phyloP scores from a whole-genome alignment of 2,113 vertebrate genomes.

The Orthonyx spaldingii region DNA sequence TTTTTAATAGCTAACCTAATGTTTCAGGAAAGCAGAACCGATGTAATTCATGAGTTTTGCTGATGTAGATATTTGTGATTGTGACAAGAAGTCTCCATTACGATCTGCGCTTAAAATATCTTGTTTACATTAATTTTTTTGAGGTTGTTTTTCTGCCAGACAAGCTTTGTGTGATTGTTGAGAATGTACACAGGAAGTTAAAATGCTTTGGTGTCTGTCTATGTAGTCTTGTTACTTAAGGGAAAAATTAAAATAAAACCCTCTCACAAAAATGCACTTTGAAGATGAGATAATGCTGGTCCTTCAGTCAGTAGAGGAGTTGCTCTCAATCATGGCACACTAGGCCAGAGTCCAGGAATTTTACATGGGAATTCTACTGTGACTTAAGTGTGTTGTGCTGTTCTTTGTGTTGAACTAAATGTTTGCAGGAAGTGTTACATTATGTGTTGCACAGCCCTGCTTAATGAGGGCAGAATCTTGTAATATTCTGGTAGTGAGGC shows the following conservation, averaged over 20 bases:
- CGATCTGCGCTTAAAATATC: not conserved
- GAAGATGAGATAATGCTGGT: not conserved
- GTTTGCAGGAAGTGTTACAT: not conserved
- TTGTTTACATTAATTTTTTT: not conserved
- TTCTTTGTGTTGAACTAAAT: not conserved
- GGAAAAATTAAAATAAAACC: not conserved
- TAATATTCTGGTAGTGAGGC: not conserved
- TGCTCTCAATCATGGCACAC: not conserved
- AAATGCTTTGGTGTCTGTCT: not conserved
- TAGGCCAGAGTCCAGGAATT: not conserved
- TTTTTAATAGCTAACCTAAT: not conserved
- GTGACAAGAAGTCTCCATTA: not conserved
- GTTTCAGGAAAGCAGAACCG: not conserved
- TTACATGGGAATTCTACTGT: not conserved
- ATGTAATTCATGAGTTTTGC: not conserved
- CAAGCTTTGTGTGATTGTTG: not conserved
- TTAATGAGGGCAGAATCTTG: not conserved
- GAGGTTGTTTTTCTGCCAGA: not conserved
- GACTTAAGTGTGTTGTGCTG: not conserved
- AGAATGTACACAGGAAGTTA: not conserved
- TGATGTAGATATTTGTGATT: not conserved
- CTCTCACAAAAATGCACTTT: not conserved
- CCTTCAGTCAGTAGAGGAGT: not conserved
- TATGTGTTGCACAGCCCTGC: not conserved
- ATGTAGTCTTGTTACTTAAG: not conserved